phyloP scores from a whole-genome alignment of 2,113 vertebrate genomes.

The Lophotis ruficrista region DNA sequence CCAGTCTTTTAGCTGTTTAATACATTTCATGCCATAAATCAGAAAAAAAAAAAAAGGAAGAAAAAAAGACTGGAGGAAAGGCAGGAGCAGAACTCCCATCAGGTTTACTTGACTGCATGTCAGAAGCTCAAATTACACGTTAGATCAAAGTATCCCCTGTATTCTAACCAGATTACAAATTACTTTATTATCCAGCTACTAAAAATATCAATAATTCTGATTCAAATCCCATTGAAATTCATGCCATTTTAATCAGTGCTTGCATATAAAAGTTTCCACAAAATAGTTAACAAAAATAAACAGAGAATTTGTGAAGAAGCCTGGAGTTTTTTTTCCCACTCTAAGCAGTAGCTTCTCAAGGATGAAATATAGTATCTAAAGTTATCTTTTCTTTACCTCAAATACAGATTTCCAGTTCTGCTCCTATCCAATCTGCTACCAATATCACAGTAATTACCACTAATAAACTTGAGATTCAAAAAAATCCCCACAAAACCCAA shows the following conservation, averaged over 20 bases:
- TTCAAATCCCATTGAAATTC: not conserved
- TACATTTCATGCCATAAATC: not conserved
- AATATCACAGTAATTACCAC: conserved; percentile 40
- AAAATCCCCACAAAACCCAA: not conserved
- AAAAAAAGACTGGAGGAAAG: not conserved
- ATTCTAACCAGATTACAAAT: not conserved
- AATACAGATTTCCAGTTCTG: conserved; percentile 20
- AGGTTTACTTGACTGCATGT: not conserved
- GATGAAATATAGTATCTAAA: not conserved
- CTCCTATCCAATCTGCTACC: conserved; percentile 27
- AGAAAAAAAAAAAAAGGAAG: not conserved
- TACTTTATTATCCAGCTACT: not conserved
- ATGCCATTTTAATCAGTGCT: not conserved
- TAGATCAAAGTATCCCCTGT: not conserved
- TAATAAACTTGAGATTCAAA: conserved; percentile 32
- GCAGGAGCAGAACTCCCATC: not conserved
- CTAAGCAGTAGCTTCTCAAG: not conserved
- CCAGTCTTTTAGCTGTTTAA: not conserved
- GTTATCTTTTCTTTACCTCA: not conserved
- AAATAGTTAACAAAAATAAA: not conserved
- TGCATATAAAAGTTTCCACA: not conserved
- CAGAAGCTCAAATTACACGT: not conserved
- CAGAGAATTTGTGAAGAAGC: not conserved
- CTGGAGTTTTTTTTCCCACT: not conserved
- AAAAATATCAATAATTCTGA: not conserved